Conservation (phyloP, 2,888 invertebrate genomes). For the Neuroscelio doddi region DNA sequence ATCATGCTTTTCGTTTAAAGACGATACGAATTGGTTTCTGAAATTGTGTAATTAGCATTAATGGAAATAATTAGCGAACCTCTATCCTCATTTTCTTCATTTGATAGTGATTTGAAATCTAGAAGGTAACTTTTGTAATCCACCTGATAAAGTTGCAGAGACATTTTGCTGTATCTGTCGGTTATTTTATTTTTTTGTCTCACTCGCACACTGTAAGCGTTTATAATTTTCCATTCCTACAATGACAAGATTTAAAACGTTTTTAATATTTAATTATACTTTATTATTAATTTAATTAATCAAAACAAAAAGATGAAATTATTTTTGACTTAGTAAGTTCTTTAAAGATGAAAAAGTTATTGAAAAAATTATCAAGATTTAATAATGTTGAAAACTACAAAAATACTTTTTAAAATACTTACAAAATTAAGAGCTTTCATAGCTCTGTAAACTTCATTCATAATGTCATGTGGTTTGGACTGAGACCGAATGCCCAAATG, state of each 20-base stretch:
- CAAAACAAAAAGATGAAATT: too few relatives aligned
- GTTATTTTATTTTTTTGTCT: conserved; percentile 90
- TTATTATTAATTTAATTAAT: too few relatives aligned
- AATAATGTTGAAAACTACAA: too few relatives aligned
- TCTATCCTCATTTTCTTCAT: conserved; percentile 78
- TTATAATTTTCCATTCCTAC: conserved; percentile 98
- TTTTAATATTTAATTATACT: too few relatives aligned
- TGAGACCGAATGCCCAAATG: conserved; percentile 99
- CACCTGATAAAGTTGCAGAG: conserved; percentile 98
- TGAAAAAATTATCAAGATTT: conserved; percentile 3
- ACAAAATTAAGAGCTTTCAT: conserved; percentile 98
- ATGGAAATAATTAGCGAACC: conserved; percentile 21
- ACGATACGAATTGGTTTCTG: not conserved
- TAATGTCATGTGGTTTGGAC: conserved; percentile 99
- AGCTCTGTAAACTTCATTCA: conserved; percentile 99
- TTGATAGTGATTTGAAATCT: conserved; percentile 96
- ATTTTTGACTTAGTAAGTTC: too few relatives aligned
- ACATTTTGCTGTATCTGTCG: conserved; percentile 94
- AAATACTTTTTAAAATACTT: conserved; percentile 64
- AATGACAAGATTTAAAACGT: too few relatives aligned
- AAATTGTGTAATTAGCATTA: conserved; percentile 1
- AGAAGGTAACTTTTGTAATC: conserved; percentile 98
- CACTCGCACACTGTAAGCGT: conserved; percentile 96
- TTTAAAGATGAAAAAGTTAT: conserved; percentile 4
- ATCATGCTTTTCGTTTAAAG: not conserved